Percentiles rank a stretch among this genome's conserved stretches.
These are phyloP conservation scores for Stichopus horrens DNA, from an alignment of 53 echinoderm and acorn worm species.

Conservation along the genomic window DNA sequence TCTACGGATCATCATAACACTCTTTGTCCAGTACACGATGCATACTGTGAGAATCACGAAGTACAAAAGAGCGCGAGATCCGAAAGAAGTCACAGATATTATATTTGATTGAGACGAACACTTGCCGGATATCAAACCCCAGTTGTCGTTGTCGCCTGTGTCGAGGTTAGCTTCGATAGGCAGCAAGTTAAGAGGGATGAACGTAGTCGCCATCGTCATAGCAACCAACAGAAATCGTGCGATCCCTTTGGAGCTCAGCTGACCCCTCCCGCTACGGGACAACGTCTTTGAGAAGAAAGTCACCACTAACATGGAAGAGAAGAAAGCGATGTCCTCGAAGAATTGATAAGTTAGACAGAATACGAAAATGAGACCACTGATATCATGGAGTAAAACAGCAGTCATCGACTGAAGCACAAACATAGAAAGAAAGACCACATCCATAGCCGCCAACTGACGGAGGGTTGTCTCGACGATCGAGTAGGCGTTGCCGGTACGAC, in stretches of 20 bases:
- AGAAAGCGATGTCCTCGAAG: neutral
- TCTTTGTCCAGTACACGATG: neutral
- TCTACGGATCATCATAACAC: neutral
- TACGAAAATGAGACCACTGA: neutral
- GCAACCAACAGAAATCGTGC: neutral
- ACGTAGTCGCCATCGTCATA: neutral
- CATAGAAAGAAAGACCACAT: neutral
- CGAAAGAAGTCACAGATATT: neutral
- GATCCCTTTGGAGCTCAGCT: neutral
- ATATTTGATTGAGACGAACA: constrained; percentile 6
- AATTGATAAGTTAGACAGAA: constrained; percentile 22
- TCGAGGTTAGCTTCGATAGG: neutral
- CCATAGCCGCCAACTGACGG: neutral
- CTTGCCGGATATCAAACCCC: neutral
- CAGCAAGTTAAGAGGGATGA: constrained; percentile 7
- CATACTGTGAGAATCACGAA: constrained; percentile 1
- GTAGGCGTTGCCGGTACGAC: neutral
- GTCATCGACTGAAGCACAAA: neutral
- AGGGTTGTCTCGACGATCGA: neutral
- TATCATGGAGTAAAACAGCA: neutral
- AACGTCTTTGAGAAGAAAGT: neutral
- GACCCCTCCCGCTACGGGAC: neutral
- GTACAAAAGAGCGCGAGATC: constrained; percentile 6
- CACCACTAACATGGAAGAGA: neutral
- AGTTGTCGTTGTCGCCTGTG: neutral